Base-by-base conservation (phyloP, 2,113 vertebrate species). In the Psittacara wagleri region DNA sequence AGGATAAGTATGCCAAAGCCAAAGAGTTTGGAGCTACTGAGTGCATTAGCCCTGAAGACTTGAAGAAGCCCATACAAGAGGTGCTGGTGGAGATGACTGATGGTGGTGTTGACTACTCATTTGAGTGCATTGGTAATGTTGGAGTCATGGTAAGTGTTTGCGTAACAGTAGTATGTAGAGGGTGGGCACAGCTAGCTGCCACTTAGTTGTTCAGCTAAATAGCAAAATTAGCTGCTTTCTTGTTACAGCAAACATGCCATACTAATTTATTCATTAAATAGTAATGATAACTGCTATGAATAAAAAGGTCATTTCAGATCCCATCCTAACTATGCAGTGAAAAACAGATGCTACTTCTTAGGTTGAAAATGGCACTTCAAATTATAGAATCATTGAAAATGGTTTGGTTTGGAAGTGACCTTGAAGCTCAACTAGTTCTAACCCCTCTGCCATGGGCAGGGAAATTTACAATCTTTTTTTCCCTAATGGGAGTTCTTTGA, bases 91-190 rank as follows among this genome's bases (percentile, higher is more conserved):
- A 98, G 78, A 95, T 98, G 97, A 98, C 98, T 0, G 97, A 98
- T 1, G 98, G 98, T 16, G 98, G 98, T 4, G 98, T 98, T 17
- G 98, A 98, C 75, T 98, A 97, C 49, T 98, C 98, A 1, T 98
- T 98, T 41, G 98, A 98, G 82, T 98, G 98, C 70, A 98, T 98
- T 2, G 98, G 98, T 13, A 98, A 98, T 1, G 98, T 98, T 18
- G 93, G 96, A 49, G 96, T 98, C 78, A 98, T 98, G 98, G 98
- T 98, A 93, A 97, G 98, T 91, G 10, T 31, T 13, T 31, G 13
- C 10, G 0, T 39, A 59, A 20, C 22, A 10, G 8, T 7, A 78
- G 46, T 13, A 4, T 0, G 0, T 7, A 46, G 31, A 39, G 72
- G 55, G 52, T 78, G 35, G 55, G 18, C 24, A 19, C 10, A 59